phyloP scores from a whole-genome alignment of 2,797 vertebrate species.

The Chelidonichthys spinosus region DNA sequence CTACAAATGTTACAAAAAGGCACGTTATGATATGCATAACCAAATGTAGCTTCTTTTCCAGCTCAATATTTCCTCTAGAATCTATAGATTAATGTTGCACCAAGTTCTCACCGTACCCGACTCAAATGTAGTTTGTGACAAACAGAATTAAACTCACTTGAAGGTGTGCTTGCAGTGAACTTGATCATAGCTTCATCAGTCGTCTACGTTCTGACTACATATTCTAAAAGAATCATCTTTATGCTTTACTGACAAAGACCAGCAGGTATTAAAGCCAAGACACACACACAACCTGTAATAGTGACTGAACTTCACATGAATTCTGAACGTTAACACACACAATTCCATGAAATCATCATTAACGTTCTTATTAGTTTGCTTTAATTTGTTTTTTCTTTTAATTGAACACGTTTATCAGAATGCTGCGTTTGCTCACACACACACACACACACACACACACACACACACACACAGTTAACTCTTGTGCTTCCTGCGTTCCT shows the following conservation, averaged over 20 bases:
- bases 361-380: neutral
- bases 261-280: conserved; percentile 5
- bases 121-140: conserved; percentile 20
- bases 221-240: conserved; percentile 10
- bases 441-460: conserved; percentile 10
- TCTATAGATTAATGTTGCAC: conserved; percentile 11
- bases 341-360: neutral
- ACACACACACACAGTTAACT: conserved; percentile 6
- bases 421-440: conserved; percentile 12
- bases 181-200: conserved; percentile 54
- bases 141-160: conserved; percentile 1
- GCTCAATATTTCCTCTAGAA: conserved; percentile 8
- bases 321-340: conserved; percentile 1
- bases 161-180: conserved; percentile 65
- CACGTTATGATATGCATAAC: conserved; percentile 76
- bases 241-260: conserved; percentile 41
- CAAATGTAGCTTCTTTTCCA: conserved; percentile 43
- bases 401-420: conserved; percentile 11
- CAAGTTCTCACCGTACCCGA: neutral
- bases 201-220: neutral
- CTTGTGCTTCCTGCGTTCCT: conserved; percentile 75
- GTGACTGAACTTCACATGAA: conserved; percentile 6
- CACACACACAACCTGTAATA: conserved; percentile 52
- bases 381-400: conserved; percentile 9
- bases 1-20: conserved; percentile 69